These are phyloP conservation scores for Drosophila arawakana DNA, from an alignment of 1,140 invertebrate species.

Conservation along the genomic window DNA sequence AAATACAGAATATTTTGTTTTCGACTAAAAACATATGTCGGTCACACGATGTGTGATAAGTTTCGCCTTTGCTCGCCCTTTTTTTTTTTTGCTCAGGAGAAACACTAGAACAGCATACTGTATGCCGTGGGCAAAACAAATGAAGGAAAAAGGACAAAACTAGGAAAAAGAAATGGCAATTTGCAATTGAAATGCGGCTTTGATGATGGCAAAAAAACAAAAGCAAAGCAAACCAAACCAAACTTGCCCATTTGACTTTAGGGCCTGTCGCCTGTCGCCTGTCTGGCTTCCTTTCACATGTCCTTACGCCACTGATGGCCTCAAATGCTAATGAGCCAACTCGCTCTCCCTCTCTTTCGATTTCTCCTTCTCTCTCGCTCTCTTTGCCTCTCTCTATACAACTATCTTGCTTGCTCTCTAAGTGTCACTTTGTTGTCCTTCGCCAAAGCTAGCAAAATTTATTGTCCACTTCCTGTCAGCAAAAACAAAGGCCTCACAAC, in stretches of 20 bases:
- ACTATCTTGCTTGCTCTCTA: not conserved
- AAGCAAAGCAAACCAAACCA: slow-evolving; percentile 29
- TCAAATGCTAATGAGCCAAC: slow-evolving; percentile 75
- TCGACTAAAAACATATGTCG: slow-evolving; percentile 6
- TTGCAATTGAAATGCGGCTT: slow-evolving; percentile 73
- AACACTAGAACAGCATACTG: not conserved
- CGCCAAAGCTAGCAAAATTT: slow-evolving; percentile 59
- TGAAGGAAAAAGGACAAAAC: slow-evolving; percentile 17
- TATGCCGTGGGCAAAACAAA: slow-evolving; percentile 1
- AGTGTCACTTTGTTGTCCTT: slow-evolving; percentile 59
- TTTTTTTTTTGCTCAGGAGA: not conserved
- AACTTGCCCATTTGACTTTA: slow-evolving; percentile 44
- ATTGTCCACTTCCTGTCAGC: slow-evolving; percentile 70
- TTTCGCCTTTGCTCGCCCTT: not conserved
- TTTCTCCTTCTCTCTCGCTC: not conserved
- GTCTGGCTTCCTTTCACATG: slow-evolving; percentile 57
- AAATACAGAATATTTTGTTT: not conserved
- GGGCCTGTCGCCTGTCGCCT: slow-evolving; percentile 29
- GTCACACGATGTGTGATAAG: not conserved
- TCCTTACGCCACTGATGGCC: slow-evolving; percentile 65
- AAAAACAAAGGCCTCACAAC: slow-evolving; percentile 35
- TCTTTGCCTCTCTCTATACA: not conserved
- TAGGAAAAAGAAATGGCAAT: slow-evolving; percentile 34
- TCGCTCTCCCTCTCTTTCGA: not conserved
- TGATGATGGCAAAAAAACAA: slow-evolving; percentile 44